Percentiles rank a stretch among this genome's conserved stretches.
These are phyloP conservation scores for Epinephelus lanceolatus DNA, from an alignment of 2,113 vertebrate genomes.

Conservation along the genomic window DNA sequence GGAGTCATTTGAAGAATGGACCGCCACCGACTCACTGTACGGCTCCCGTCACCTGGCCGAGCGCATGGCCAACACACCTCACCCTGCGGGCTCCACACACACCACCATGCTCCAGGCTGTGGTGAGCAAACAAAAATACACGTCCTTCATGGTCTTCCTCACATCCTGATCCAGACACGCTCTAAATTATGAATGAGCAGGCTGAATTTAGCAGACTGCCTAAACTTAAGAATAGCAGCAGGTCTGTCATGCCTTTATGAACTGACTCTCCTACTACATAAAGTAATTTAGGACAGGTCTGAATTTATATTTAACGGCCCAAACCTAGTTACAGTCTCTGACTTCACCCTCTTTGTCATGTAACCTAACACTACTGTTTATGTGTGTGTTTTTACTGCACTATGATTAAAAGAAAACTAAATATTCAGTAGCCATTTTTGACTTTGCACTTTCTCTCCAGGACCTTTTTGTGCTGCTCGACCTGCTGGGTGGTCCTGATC, in stretches of 20 bases:
- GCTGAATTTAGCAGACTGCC: slow-evolving; percentile 15
- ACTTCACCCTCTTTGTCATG: background rate
- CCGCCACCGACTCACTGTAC: slow-evolving; percentile 89
- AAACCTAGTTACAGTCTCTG: background rate
- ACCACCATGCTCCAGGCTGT: slow-evolving; percentile 86
- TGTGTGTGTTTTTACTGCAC: background rate
- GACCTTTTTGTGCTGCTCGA: slow-evolving; percentile 92
- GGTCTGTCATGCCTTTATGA: background rate
- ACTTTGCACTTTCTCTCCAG: slow-evolving; percentile 67
- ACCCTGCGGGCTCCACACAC: slow-evolving; percentile 65
- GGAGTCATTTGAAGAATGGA: slow-evolving; percentile 91
- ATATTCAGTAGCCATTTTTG: background rate
- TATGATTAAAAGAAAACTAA: background rate
- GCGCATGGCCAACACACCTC: slow-evolving; percentile 84
- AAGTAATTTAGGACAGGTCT: background rate
- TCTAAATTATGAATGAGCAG: slow-evolving; percentile 14
- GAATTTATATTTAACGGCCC: background rate
- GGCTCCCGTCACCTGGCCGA: slow-evolving; percentile 91
- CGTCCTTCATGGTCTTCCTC: background rate
- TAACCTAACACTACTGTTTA: too few species aligned
- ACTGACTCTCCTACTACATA: background rate
- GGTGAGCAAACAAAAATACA: slow-evolving; percentile 78
- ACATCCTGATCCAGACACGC: background rate
- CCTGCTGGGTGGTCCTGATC: slow-evolving; percentile 88
- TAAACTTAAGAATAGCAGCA: background rate